A percentile compares a stretch with the other conserved stretches of the same genome.
These are phyloP conservation scores for Luperina testacea DNA, from an alignment of 2,888 invertebrate species.

Conservation along the genomic window DNA sequence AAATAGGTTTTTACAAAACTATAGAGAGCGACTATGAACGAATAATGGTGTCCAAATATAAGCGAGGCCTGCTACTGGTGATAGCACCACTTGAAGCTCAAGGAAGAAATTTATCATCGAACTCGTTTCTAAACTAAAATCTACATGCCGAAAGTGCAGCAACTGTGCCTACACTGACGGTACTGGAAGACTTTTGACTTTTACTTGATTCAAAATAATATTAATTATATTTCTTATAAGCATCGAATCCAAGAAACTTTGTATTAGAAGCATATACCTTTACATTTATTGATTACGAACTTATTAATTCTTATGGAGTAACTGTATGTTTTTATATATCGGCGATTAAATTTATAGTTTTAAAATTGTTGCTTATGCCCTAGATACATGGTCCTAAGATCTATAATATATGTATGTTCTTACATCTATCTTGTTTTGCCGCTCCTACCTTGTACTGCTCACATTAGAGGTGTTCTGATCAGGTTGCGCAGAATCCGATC, in stretches of 20 bases:
- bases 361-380: neutral
- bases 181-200: slow-evolving; percentile 44
- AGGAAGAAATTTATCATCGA: neutral
- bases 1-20: neutral
- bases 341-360: neutral
- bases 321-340: slow-evolving; percentile 3
- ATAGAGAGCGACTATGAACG: accelerated
- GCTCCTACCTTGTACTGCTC: slow-evolving; percentile 36
- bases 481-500: slow-evolving; percentile 48
- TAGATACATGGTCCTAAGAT: slow-evolving; percentile 8
- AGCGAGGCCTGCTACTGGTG: neutral
- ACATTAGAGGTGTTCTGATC: slow-evolving; percentile 20
- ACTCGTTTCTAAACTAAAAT: neutral
- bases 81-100: slow-evolving; percentile 1
- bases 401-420: neutral
- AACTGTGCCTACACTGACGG: neutral
- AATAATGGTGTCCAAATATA: neutral
- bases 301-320: slow-evolving; percentile 5
- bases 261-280: slow-evolving; percentile 20
- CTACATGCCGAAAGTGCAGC: slow-evolving; percentile 12
- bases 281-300: neutral
- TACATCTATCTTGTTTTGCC: neutral
- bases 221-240: neutral
- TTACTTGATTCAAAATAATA: slow-evolving; percentile 5
- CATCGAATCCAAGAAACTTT: neutral